These are phyloP conservation scores for Melipona bicolor DNA, from an alignment of 2,888 invertebrate genomes.

Conservation along the genomic window DNA sequence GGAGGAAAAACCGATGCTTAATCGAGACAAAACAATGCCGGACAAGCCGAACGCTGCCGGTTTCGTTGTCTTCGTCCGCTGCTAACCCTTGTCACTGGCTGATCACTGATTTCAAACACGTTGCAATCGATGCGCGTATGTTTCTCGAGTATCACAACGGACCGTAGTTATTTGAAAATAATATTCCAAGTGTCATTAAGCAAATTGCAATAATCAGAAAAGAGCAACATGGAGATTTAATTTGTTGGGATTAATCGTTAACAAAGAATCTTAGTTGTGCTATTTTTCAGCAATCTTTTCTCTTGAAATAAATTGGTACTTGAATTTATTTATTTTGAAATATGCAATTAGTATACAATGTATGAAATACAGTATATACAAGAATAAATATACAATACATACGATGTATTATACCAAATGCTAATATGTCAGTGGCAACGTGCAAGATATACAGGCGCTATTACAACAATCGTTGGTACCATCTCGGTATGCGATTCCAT, in stretches of 20 bases:
- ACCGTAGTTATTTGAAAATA: neutral
- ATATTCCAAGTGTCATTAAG: neutral
- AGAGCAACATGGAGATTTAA: neutral
- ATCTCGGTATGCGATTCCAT: neutral
- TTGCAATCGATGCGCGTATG: neutral
- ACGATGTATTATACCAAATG: neutral
- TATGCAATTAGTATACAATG: neutral
- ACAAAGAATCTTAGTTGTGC: no score
- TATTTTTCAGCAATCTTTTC: no score
- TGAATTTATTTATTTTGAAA: neutral
- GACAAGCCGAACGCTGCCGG: conserved; percentile 21
- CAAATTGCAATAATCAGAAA: neutral
- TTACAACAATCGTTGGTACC: no score
- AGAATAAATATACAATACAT: neutral
- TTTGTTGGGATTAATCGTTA: neutral
- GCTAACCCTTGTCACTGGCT: conserved; percentile 1
- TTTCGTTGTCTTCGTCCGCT: conserved; percentile 30
- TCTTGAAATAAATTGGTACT: neutral
- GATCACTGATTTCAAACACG: neutral
- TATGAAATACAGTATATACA: neutral
- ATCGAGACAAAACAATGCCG: conserved; percentile 64
- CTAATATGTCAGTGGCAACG: neutral
- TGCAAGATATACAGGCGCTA: neutral
- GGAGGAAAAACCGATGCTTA: conserved; percentile 40
- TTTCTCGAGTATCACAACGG: neutral